Percentiles rank a stretch among this genome's conserved stretches.
Conservation (phyloP, 2,888 invertebrate species). For the Rhagophthalmus giganteus region DNA sequence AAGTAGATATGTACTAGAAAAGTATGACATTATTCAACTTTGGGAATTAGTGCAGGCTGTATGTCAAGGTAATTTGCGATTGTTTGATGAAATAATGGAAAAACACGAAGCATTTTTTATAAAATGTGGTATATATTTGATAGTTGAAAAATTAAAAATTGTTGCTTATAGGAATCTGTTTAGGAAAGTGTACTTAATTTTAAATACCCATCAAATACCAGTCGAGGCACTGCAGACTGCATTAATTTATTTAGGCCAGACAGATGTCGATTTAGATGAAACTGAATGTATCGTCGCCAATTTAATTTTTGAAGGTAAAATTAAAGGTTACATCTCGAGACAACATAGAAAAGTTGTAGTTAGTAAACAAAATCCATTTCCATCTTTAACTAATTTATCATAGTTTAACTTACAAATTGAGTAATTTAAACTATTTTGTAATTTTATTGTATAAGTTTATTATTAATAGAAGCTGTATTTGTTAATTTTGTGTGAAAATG, state of each 20-base stretch:
- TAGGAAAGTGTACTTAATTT: slow-evolving; percentile 81
- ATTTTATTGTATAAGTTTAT: no score
- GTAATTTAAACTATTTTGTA: no score
- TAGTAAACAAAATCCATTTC: slow-evolving; percentile 96
- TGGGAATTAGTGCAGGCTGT: slow-evolving; percentile 87
- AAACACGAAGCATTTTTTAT: slow-evolving; percentile 92
- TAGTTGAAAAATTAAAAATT: slow-evolving; percentile 94
- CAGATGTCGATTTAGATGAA: slow-evolving; percentile 90
- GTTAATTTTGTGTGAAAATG: no score
- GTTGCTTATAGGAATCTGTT: slow-evolving; percentile 95
- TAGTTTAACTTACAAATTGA: no score
- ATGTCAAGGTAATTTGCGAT: slow-evolving; percentile 83
- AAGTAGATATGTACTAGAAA: slow-evolving; percentile 74
- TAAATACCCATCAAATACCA: slow-evolving; percentile 85
- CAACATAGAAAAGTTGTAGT: slow-evolving; percentile 96
- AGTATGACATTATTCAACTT: slow-evolving; percentile 90
- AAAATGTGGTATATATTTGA: slow-evolving; percentile 94
- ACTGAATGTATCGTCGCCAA: slow-evolving; percentile 96
- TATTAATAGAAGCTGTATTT: no score
- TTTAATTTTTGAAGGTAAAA: slow-evolving; percentile 94
- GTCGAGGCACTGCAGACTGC: slow-evolving; percentile 82
- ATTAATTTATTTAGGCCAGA: slow-evolving; percentile 77
- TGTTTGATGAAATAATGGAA: slow-evolving; percentile 82
- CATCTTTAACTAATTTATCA: slow-evolving; percentile 68
- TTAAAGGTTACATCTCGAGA: slow-evolving; percentile 97